These are phyloP conservation scores for Leptogaster cylindrica DNA, from an alignment of 2,888 invertebrate genomes.

Conservation along the genomic window DNA sequence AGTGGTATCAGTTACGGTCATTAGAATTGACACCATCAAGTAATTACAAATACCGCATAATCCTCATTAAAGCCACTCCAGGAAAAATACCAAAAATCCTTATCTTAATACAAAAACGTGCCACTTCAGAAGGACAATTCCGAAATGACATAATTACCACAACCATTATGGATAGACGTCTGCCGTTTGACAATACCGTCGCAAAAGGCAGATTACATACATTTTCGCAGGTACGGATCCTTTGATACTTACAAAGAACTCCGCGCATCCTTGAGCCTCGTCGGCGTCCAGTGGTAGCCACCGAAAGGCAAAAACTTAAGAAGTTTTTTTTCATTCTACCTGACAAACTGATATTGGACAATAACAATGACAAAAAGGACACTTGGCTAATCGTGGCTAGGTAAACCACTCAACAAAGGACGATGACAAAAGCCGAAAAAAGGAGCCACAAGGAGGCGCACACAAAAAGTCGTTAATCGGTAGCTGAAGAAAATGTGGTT, in stretches of 20 bases:
- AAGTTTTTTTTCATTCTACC: constrained; percentile 8
- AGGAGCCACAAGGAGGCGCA: constrained; percentile 1
- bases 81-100: constrained; percentile 3
- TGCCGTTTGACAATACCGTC: too few species aligned
- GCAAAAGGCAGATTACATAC: too few species aligned
- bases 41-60: constrained; percentile 8
- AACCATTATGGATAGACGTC: not conserved
- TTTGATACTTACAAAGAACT: too few species aligned
- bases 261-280: not conserved
- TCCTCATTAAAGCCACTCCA: constrained; percentile 3
- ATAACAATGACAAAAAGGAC: constrained; percentile 35
- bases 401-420: constrained; percentile 25
- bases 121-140: constrained; percentile 18
- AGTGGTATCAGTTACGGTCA: too few species aligned
- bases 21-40: too few species aligned
- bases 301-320: constrained; percentile 11
- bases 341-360: constrained; percentile 9
- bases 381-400: constrained; percentile 30
- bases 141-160: constrained; percentile 34
- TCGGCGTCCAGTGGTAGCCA: not conserved
- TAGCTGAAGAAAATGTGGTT: constrained; percentile 30
- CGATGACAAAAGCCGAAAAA: not conserved
- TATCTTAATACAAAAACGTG: not conserved
- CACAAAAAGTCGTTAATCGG: constrained; percentile 1
- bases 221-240: too few species aligned